Percentiles rank a stretch among this genome's conserved stretches.
Evolutionary conservation across 2,113 vertebrate species (phyloP).

Genomic region (Xenus cinereus): DNA sequence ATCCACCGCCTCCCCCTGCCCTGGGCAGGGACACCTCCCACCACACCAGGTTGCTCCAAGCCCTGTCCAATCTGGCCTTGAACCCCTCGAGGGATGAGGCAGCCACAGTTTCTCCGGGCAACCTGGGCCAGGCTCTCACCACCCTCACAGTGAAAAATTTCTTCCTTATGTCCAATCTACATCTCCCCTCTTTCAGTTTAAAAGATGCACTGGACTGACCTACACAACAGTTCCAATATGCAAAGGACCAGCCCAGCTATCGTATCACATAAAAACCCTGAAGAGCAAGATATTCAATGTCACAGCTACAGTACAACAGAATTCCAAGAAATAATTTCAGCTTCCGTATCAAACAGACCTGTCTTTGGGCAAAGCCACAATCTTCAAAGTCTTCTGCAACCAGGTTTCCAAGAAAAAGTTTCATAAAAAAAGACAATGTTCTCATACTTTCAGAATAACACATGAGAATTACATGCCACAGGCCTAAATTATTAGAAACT

Average conservation of each 20-base stretch:
- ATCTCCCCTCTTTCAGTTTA: background rate
- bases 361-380: background rate
- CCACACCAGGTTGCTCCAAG: background rate
- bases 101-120: background rate
- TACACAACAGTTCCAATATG: rapidly evolving
- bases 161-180: background rate
- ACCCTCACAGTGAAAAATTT: rapidly evolving
- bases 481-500: rapidly evolving
- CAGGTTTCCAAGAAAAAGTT: background rate
- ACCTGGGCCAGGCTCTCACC: too few species aligned
- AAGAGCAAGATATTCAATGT: background rate
- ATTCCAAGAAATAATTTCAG: background rate
- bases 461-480: background rate
- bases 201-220: background rate
- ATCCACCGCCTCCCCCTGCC: rapidly evolving
- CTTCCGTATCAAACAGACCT: background rate
- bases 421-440: rapidly evolving
- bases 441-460: background rate
- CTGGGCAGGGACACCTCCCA: too few species aligned
- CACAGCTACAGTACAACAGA: background rate
- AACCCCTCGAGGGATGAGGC: background rate
- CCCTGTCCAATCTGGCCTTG: background rate
- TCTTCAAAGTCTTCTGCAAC: background rate
- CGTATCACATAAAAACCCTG: rapidly evolving
- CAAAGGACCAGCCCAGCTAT: background rate